Conservation (phyloP, 2,113 vertebrate genomes). For the Struthidea cinerea region DNA sequence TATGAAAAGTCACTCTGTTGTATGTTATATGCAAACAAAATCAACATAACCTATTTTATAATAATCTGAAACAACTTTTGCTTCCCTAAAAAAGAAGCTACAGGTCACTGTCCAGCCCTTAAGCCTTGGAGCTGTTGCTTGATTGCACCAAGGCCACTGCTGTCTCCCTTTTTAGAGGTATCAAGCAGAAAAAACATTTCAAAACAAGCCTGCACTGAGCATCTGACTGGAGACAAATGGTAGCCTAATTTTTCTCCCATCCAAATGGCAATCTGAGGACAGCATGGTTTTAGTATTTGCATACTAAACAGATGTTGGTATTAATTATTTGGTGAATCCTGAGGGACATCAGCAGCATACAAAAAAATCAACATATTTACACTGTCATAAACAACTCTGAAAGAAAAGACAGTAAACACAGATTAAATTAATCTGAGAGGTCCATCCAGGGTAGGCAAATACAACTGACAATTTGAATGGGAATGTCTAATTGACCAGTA, state of each 20-base stretch:
- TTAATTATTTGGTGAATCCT: conserved; percentile 29
- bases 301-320: conserved; percentile 13
- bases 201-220: background rate
- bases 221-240: background rate
- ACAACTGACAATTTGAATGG: background rate
- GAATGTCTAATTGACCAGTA: background rate
- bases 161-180: background rate
- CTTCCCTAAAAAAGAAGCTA: background rate
- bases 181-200: background rate
- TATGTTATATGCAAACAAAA: background rate
- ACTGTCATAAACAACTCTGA: background rate
- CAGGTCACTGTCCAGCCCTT: background rate
- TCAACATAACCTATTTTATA: background rate
- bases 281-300: background rate
- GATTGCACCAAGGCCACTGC: background rate
- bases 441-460: background rate
- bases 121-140: background rate
- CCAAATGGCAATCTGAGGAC: background rate
- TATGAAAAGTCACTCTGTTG: background rate
- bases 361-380: background rate
- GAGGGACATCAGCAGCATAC: background rate
- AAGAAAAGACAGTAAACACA: background rate
- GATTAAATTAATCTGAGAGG: background rate
- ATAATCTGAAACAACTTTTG: background rate
- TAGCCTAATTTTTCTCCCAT: background rate